A percentile compares a stretch with the other conserved stretches of the same genome.
Evolutionary conservation across 2,797 vertebrate species (phyloP).

Genomic region (Paedocypris micromegethes): DNA sequence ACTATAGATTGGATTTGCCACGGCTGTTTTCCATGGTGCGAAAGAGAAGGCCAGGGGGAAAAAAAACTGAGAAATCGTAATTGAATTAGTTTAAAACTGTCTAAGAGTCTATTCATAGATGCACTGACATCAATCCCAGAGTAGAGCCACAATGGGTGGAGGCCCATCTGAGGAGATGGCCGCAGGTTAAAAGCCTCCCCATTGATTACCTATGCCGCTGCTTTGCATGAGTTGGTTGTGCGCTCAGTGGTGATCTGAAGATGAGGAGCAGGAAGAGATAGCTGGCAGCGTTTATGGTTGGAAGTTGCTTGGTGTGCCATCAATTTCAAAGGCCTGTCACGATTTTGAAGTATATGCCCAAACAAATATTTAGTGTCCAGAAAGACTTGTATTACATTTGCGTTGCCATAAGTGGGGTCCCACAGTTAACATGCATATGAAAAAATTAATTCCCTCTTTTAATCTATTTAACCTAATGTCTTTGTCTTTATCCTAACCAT

Average conservation of each 20-base stretch:
- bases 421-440: too few species aligned
- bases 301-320: conserved; percentile 3
- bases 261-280: conserved; percentile 30
- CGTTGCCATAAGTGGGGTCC: too few species aligned
- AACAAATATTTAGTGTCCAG: too few species aligned
- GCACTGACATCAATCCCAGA: conserved; percentile 69
- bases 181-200: conserved; percentile 69
- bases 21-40: conserved; percentile 59
- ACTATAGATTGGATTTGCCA: conserved; percentile 70
- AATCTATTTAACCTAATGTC: too few species aligned
- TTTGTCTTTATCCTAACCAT: too few species aligned
- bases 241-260: conserved; percentile 42
- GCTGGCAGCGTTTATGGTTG: neutral
- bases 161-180: conserved; percentile 47
- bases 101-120: conserved; percentile 71
- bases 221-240: conserved; percentile 58
- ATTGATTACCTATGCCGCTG: conserved; percentile 63
- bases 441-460: too few species aligned
- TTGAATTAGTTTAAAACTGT: conserved; percentile 75
- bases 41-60: conserved; percentile 18
- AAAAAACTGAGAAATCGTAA: conserved; percentile 73
- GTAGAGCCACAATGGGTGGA: conserved; percentile 44
- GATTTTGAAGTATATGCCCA: neutral
- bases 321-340: neutral
- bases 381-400: too few species aligned